Evolutionary conservation across 2,888 invertebrate genomes (phyloP).

Genomic region (Sepiola atlantica): DNA sequence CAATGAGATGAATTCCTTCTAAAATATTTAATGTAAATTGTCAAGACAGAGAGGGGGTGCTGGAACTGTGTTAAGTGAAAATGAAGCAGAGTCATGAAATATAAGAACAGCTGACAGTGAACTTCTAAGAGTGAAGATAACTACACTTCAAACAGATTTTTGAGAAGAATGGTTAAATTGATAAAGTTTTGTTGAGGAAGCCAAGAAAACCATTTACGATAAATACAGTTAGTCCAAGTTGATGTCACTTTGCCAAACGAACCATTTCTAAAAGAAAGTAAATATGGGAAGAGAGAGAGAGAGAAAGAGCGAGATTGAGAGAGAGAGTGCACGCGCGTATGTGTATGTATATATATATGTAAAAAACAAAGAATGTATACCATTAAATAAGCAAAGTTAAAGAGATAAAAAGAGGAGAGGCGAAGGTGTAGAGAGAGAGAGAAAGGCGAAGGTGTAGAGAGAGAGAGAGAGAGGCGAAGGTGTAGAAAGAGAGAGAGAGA

Average conservation of each 20-base stretch:
- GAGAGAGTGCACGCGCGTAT: too few relatives aligned
- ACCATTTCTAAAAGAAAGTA: neutral
- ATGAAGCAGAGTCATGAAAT: neutral
- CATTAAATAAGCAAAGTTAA: too few relatives aligned
- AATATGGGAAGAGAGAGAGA: neutral
- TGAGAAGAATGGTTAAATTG: neutral
- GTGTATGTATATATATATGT: too few relatives aligned
- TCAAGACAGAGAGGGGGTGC: neutral
- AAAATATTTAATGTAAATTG: neutral
- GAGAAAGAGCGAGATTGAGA: neutral
- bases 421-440: neutral
- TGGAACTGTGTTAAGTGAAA: neutral
- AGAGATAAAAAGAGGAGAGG: neutral
- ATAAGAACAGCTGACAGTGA: neutral
- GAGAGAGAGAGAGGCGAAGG: neutral
- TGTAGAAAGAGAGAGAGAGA: neutral
- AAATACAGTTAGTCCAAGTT: neutral
- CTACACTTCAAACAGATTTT: neutral
- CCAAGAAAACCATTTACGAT: slow-evolving; percentile 13
- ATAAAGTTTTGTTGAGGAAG: neutral
- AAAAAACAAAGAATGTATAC: too few relatives aligned
- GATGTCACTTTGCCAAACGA: slow-evolving; percentile 32
- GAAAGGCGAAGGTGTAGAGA: neutral
- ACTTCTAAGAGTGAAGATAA: neutral
- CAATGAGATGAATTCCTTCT: neutral